Percentiles rank a stretch among this genome's conserved stretches.
These are phyloP conservation scores for Sapayoa aenigma DNA, from an alignment of 2,113 vertebrate species.

Conservation along the genomic window DNA sequence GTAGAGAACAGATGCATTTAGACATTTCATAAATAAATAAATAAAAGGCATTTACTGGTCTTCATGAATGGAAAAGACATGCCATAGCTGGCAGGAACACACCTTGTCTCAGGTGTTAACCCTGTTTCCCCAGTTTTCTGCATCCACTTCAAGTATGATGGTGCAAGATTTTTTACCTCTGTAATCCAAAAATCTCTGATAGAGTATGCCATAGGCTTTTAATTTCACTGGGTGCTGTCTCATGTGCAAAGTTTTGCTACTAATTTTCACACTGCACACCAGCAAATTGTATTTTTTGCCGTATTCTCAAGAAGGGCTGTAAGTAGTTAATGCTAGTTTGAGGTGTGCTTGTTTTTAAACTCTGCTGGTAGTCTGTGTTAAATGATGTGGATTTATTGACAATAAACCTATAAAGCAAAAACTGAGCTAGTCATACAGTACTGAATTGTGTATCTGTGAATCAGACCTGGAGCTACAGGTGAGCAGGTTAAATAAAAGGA, in stretches of 20 bases:
- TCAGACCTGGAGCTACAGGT: not conserved
- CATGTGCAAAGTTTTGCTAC: not conserved
- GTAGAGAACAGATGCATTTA: not conserved
- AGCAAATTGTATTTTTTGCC: not conserved
- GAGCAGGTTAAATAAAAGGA: not conserved
- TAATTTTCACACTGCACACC: not conserved
- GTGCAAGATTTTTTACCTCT: not conserved
- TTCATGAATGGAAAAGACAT: not conserved
- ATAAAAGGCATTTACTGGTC: not conserved
- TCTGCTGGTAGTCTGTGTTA: not conserved
- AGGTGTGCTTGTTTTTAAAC: not conserved
- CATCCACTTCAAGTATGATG: not conserved
- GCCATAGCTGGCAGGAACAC: not conserved
- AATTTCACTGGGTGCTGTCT: not conserved
- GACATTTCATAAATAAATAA: not conserved
- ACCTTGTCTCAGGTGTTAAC: not conserved
- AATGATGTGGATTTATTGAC: not conserved
- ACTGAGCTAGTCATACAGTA: not conserved
- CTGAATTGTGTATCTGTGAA: not conserved
- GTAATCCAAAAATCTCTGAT: not conserved
- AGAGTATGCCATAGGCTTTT: not conserved
- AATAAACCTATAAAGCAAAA: not conserved
- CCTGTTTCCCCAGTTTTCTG: not conserved
- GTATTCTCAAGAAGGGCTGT: not conserved
- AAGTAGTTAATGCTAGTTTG: not conserved